phyloP scores from a whole-genome alignment of 64 coral and sea anemone genomes.

The Acropora tenuis region DNA sequence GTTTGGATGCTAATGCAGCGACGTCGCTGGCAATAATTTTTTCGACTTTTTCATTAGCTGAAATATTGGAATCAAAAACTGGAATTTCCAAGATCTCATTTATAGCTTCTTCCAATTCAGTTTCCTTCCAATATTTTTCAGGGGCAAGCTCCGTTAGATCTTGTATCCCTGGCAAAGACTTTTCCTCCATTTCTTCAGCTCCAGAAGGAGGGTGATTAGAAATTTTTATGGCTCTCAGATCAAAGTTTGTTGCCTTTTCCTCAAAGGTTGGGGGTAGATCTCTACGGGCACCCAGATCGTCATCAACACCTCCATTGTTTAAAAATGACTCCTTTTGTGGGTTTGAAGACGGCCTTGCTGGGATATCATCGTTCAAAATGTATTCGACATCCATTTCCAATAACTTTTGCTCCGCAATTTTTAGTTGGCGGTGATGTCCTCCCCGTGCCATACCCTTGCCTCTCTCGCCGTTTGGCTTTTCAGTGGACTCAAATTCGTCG shows the following conservation, averaged over 20 bases:
- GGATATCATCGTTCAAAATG: not conserved
- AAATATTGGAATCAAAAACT: not conserved
- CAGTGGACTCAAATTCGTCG: not conserved
- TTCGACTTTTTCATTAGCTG: not conserved
- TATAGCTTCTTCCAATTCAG: not conserved
- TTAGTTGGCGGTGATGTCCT: not conserved
- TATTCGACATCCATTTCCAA: not conserved
- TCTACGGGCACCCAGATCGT: not conserved
- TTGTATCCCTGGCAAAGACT: not conserved
- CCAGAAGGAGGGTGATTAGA: not conserved
- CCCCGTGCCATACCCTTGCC: too few species aligned
- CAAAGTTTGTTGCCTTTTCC: not conserved
- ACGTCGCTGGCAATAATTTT: not conserved
- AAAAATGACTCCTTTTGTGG: not conserved
- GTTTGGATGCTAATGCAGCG: not conserved
- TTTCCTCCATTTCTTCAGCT: not conserved
- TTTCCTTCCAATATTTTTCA: not conserved
- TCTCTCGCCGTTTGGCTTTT: not conserved
- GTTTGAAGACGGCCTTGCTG: not conserved
- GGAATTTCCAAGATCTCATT: slow-evolving; percentile 10
- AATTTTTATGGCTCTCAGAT: not conserved
- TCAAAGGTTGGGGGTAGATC: not conserved
- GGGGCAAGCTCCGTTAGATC: not conserved
- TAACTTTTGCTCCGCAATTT: not conserved
- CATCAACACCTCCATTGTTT: not conserved